Evolutionary conservation across 2,797 vertebrate genomes (phyloP).

Genomic region (Graptemys geographica): DNA sequence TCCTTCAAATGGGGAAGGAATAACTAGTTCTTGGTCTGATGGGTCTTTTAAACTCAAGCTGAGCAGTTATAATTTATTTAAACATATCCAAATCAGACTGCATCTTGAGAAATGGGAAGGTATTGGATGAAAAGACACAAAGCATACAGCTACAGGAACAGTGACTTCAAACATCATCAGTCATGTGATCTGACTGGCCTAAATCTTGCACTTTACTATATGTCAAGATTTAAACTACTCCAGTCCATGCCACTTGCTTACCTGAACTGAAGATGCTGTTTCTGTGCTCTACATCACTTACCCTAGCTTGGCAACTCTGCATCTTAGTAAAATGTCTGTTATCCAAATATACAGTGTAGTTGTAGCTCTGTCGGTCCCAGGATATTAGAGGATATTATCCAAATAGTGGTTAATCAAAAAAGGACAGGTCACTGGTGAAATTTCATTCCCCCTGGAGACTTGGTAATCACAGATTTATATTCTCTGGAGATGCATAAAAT

Average conservation of each 20-base stretch:
- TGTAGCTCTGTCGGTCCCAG: no score
- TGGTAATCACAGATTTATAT: background rate
- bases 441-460: background rate
- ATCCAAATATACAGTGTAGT: no score
- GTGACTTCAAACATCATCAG: background rate
- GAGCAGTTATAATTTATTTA: background rate
- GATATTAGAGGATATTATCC: background rate
- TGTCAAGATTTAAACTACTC: background rate
- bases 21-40: background rate
- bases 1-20: background rate
- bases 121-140: background rate
- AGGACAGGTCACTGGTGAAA: background rate
- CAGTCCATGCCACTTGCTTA: background rate
- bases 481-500: background rate
- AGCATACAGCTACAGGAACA: background rate
- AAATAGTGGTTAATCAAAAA: background rate
- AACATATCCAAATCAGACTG: background rate
- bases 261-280: background rate
- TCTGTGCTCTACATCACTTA: background rate
- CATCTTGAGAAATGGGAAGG: background rate
- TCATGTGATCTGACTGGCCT: background rate
- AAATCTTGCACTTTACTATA: background rate
- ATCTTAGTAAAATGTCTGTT: no score
- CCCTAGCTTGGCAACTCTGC: background rate
- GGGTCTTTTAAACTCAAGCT: background rate